These are phyloP conservation scores for Morinoia aosen DNA, from an alignment of 2,888 invertebrate genomes.

Conservation along the genomic window DNA sequence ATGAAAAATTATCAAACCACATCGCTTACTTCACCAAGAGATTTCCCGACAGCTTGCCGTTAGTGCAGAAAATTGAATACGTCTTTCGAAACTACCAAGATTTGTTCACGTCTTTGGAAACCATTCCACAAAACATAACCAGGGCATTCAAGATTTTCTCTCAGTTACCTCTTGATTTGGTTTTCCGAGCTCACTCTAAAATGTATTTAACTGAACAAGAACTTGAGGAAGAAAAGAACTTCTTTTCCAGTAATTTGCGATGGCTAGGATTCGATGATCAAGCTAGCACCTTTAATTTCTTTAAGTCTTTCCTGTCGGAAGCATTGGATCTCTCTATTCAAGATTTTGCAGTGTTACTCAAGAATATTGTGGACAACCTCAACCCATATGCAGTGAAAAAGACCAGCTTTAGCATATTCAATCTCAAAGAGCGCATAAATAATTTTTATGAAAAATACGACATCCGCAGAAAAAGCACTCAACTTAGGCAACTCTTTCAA, in stretches of 20 bases:
- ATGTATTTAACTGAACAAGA: neutral
- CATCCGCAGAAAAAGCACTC: neutral
- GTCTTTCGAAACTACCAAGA: neutral
- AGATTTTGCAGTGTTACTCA: neutral
- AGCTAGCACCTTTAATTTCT: neutral
- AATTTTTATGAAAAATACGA: neutral
- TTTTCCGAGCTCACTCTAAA: neutral
- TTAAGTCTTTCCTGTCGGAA: neutral
- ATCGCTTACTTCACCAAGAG: neutral
- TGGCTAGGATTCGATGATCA: slow-evolving; percentile 9
- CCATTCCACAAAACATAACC: neutral
- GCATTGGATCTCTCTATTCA: neutral
- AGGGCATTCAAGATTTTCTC: neutral
- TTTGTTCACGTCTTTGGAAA: neutral
- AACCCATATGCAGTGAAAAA: neutral
- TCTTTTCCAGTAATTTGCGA: neutral
- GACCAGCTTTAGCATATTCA: neutral
- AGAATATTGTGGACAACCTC: neutral
- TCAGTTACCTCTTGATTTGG: neutral
- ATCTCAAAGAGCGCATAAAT: neutral
- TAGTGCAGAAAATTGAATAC: neutral
- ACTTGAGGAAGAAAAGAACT: neutral
- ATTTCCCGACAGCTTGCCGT: neutral
- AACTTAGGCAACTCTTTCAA: neutral
- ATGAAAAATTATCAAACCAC: neutral